Percentiles rank a stretch among this genome's conserved stretches.
Evolutionary conservation across 2,888 invertebrate species (phyloP).

Genomic region (Palloptera scutellata): DNA sequence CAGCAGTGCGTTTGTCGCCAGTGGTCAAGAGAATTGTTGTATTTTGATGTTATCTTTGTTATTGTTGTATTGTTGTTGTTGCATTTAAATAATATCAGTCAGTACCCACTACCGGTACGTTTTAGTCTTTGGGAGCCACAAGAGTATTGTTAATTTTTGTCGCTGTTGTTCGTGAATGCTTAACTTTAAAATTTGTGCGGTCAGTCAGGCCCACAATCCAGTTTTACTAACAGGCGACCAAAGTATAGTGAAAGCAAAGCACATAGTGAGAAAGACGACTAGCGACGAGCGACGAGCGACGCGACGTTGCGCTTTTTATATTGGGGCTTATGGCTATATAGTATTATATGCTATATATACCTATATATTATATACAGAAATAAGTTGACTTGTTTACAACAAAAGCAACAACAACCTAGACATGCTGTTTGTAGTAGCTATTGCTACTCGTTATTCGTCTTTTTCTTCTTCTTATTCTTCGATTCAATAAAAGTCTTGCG

Average conservation of each 20-base stretch:
- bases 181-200: conserved; percentile 46
- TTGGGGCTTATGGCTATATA: neutral
- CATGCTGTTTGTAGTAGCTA: too few relatives aligned
- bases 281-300: conserved; percentile 5
- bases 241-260: conserved; percentile 22
- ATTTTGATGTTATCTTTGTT: neutral
- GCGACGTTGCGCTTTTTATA: neutral
- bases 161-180: conserved; percentile 11
- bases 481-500: too few relatives aligned
- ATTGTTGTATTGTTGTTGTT: neutral
- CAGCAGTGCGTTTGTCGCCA: too few relatives aligned
- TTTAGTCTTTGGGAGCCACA: neutral
- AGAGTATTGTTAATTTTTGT: neutral
- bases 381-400: conserved; percentile 15
- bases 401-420: conserved; percentile 7
- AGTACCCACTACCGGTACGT: neutral
- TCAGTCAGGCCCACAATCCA: conserved; percentile 64
- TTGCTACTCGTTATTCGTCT: too few relatives aligned
- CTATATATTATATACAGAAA: conserved; percentile 1
- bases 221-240: conserved; percentile 62
- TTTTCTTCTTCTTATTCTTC: too few relatives aligned
- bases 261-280: neutral
- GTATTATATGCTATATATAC: too few relatives aligned
- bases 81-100: neutral
- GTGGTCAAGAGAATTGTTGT: too few relatives aligned